phyloP scores from a whole-genome alignment of 2,797 vertebrate genomes.

The Cryptoblepharus egeriae region DNA sequence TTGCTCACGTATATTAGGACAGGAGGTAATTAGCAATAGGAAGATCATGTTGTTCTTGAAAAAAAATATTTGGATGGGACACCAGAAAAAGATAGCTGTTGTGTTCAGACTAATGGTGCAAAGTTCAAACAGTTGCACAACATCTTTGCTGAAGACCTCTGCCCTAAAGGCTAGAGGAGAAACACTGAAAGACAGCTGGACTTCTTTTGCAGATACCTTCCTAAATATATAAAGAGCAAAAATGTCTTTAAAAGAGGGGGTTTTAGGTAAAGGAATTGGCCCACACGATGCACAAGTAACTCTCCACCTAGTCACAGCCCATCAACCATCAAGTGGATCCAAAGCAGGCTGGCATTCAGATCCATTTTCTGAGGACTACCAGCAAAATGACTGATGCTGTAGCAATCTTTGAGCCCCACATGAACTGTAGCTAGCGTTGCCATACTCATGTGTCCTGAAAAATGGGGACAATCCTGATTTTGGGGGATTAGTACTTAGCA shows the following conservation, averaged over 20 bases:
- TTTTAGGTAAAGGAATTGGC: no score
- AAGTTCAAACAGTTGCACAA: background rate
- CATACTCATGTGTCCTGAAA: no score
- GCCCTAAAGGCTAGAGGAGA: background rate
- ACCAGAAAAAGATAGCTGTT: background rate
- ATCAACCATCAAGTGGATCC: no score
- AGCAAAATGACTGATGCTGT: no score
- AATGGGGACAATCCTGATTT: no score
- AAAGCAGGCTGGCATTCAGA: no score
- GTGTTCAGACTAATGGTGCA: background rate
- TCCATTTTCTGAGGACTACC: no score
- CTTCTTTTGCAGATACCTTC: background rate
- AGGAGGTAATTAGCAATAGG: background rate
- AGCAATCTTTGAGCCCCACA: no score
- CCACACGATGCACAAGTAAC: no score
- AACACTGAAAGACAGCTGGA: background rate
- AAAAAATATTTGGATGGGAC: conserved; percentile 11
- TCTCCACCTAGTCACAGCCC: no score
- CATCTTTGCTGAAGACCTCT: background rate
- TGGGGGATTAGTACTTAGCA: no score
- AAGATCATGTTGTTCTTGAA: background rate
- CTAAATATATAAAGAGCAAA: background rate
- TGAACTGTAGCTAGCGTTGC: no score
- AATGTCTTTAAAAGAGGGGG: background rate
- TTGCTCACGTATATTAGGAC: background rate